A percentile compares a stretch with the other conserved stretches of the same genome.
These are phyloP conservation scores for Trissoscelio sp. DNA, from an alignment of 2,888 invertebrate species.

Conservation along the genomic window DNA sequence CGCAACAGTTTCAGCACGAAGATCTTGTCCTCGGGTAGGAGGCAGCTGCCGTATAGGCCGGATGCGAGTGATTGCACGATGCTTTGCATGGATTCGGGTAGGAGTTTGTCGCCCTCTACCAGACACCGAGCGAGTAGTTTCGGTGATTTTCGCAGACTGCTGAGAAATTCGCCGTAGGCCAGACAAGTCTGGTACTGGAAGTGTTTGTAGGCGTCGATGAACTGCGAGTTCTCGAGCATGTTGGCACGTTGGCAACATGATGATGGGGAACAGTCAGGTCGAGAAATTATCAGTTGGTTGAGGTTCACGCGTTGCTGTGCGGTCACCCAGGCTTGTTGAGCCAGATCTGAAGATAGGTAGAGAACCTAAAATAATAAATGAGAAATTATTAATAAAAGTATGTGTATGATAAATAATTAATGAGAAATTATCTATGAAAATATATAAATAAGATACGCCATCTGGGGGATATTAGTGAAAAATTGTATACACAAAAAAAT, in stretches of 20 bases:
- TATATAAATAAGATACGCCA: no score
- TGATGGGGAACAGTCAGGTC: constrained; percentile 90
- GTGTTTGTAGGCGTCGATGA: constrained; percentile 92
- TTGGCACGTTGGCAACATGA: constrained; percentile 90
- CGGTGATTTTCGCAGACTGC: constrained; percentile 88
- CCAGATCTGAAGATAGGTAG: constrained; percentile 85
- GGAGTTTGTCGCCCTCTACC: constrained; percentile 87
- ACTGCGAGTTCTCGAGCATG: constrained; percentile 86
- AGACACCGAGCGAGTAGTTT: constrained; percentile 89
- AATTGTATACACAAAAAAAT: no score
- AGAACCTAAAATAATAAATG: constrained; percentile 81
- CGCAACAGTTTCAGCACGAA: constrained; percentile 87
- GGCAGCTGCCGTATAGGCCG: constrained; percentile 89
- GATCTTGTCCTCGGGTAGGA: constrained; percentile 90
- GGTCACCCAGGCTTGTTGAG: constrained; percentile 93
- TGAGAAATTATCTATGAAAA: no score
- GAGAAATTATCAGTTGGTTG: constrained; percentile 89
- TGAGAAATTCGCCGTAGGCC: constrained; percentile 88
- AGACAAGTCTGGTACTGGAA: constrained; percentile 91
- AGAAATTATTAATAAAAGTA: no score
- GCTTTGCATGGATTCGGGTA: constrained; percentile 83
- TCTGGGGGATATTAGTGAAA: no score
- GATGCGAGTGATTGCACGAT: constrained; percentile 86
- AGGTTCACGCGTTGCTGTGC: constrained; percentile 93
- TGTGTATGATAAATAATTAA: no score